Percentiles rank a stretch among this genome's conserved stretches.
These are phyloP conservation scores for Melanargia galathea DNA, from an alignment of 2,888 invertebrate species.

Conservation along the genomic window DNA sequence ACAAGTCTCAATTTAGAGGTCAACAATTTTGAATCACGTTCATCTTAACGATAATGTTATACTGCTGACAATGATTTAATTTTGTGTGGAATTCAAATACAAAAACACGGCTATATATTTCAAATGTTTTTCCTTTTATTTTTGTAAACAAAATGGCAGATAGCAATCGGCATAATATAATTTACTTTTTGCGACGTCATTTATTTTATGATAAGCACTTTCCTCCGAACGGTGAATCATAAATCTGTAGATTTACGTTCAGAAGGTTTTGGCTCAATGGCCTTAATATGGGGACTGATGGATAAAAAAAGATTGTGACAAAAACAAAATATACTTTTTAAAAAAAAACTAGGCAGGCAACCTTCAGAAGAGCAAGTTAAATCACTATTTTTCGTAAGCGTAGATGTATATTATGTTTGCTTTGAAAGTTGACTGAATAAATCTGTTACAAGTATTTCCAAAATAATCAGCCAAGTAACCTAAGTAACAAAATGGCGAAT, in stretches of 20 bases:
- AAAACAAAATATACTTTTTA: background rate
- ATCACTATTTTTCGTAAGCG: no score
- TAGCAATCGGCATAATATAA: background rate
- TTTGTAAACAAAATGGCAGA: background rate
- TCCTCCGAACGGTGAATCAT: slow-evolving; percentile 6
- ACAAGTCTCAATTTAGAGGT: no score
- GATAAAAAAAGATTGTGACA: background rate
- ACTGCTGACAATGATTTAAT: no score
- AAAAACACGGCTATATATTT: background rate
- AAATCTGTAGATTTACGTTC: slow-evolving; percentile 10
- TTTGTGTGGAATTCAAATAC: background rate
- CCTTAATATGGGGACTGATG: slow-evolving; percentile 1
- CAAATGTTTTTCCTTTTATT: background rate
- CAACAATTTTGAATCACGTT: no score
- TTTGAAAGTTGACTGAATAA: no score
- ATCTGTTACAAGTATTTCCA: no score
- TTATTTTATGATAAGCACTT: slow-evolving; percentile 16
- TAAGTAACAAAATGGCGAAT: no score
- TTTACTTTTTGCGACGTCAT: slow-evolving; percentile 19
- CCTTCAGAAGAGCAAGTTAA: no score
- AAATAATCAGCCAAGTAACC: no score
- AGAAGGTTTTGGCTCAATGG: slow-evolving; percentile 6
- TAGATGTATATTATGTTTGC: no score
- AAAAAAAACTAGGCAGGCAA: no score
- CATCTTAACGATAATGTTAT: no score